Conservation (phyloP, 1,140 invertebrate genomes). For the Antheraea mylitta region DNA sequence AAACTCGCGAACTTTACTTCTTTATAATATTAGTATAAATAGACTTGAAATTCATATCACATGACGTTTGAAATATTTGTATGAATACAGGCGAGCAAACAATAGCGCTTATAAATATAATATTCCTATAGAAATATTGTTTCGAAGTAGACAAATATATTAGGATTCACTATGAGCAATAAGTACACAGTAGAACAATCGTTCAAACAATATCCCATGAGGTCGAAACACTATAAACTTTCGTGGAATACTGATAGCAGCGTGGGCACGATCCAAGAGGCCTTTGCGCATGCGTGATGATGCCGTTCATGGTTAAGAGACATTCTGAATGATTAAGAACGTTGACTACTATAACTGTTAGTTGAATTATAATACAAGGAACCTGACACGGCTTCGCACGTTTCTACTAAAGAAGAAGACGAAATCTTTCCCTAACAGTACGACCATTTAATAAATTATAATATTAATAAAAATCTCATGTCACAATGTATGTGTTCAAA, state of each 20-base stretch:
- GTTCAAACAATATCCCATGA: conserved; percentile 28
- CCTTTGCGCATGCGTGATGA: conserved; percentile 47
- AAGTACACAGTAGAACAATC: not conserved
- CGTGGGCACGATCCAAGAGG: conserved; percentile 41
- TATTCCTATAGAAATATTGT: not conserved
- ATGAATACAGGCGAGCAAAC: not conserved
- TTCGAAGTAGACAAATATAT: not conserved
- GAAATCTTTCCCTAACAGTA: too few relatives aligned
- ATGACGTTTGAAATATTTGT: not conserved
- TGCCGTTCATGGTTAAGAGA: conserved; percentile 22
- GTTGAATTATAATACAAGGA: not conserved
- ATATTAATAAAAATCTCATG: too few relatives aligned
- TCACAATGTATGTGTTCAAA: too few relatives aligned
- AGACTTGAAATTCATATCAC: not conserved
- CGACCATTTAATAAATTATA: too few relatives aligned
- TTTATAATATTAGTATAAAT: too few relatives aligned
- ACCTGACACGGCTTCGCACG: too few relatives aligned
- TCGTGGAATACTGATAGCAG: conserved; percentile 42
- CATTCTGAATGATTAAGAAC: conserved; percentile 15
- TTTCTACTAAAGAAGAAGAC: too few relatives aligned
- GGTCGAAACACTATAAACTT: conserved; percentile 27
- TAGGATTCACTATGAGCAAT: not conserved
- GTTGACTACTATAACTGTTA: not conserved
- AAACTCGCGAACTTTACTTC: too few relatives aligned
- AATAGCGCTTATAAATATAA: not conserved